A percentile compares a stretch with the other conserved stretches of the same genome.
Conservation (phyloP, 2,113 vertebrate genomes). For the Nematolebias whitei region DNA sequence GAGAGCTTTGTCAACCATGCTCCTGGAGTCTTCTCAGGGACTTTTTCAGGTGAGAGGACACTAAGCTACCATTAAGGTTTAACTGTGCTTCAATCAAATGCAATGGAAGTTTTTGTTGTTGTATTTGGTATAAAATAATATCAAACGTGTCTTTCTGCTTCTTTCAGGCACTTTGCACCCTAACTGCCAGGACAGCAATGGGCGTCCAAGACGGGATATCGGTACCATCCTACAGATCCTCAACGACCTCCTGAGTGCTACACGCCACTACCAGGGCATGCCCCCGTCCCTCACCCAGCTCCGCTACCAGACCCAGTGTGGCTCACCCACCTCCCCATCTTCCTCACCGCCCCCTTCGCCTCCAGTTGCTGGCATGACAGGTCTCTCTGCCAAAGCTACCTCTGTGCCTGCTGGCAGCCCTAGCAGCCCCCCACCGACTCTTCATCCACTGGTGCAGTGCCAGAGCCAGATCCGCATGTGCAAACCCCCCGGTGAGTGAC, state of each 20-base stretch:
- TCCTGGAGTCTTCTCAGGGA: constrained; percentile 96
- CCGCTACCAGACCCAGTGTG: constrained; percentile 93
- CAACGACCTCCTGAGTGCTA: constrained; percentile 96
- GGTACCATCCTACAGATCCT: constrained; percentile 98
- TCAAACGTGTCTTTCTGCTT: background rate
- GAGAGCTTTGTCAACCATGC: constrained; percentile 97
- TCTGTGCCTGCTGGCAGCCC: constrained; percentile 81
- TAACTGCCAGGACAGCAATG: constrained; percentile 97
- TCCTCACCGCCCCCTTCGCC: constrained; percentile 82
- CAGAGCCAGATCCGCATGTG: constrained; percentile 94
- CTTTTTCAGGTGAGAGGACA: constrained; percentile 87
- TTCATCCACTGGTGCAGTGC: constrained; percentile 86
- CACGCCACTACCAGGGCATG: constrained; percentile 98
- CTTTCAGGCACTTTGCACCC: constrained; percentile 95
- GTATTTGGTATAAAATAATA: background rate
- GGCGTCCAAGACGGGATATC: constrained; percentile 92
- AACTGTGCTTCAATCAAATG: constrained; percentile 10
- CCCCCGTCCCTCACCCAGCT: constrained; percentile 95
- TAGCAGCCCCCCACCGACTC: constrained; percentile 73
- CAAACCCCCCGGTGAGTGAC: constrained; percentile 88
- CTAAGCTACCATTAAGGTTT: constrained; percentile 5
- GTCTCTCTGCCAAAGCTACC: constrained; percentile 89
- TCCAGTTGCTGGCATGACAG: constrained; percentile 64
- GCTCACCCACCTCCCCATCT: constrained; percentile 76
- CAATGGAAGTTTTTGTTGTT: constrained; percentile 2